Base-by-base conservation (phyloP, 2,113 vertebrate genomes). In the Ciconia stormi region DNA sequence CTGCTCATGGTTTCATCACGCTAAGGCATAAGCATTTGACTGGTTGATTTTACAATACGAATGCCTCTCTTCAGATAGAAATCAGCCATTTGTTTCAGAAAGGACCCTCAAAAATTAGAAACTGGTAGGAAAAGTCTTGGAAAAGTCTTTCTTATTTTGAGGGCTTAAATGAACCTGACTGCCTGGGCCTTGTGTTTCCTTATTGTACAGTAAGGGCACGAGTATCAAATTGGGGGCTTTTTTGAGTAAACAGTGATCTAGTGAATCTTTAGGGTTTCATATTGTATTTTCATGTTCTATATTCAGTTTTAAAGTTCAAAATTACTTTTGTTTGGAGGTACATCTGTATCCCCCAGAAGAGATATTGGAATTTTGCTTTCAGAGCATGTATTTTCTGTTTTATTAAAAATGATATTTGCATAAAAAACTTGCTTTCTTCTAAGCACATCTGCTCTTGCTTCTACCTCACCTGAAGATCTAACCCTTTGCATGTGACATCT, bases 341-440 rank as follows among this genome's bases (percentile, higher is more conserved):
- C 17, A 65, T 38, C 27, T 87, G 5, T 77, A 71, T 67, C 36
- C 90, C 52, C 27, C 81, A 38, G 7, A 89, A 84, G 34, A 90
- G 17, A 11, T n/a, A 59, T 0, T 44, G 18, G 42, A 85, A 84
- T 83, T 90, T 95, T 85, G 52, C 34, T 91, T 96, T 90, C 82
- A 88, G 61, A 93, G 72, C 76, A 62, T 82, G 38, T 90, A 82
- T 93, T 93, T 87, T 89, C 56, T 84, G n/a, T 65, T 94, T 94
- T 97, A 93, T 97, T 97, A 89, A 96, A 94, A 96, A 90, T 78
- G 87, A n/a, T 72, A 92, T 97, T 94, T 97, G 94, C 95, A 95
- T 97, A 10, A 91, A 94, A 94, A 93, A 21, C 50, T 86, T 84
- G 11, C 50, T 94, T 96, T 92, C 91, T 92, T 97, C 80, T 86